A percentile compares a stretch with the other conserved stretches of the same genome.
Conservation (phyloP, 35 echinoderm and acorn worm genomes). For the Diadema setosum region DNA sequence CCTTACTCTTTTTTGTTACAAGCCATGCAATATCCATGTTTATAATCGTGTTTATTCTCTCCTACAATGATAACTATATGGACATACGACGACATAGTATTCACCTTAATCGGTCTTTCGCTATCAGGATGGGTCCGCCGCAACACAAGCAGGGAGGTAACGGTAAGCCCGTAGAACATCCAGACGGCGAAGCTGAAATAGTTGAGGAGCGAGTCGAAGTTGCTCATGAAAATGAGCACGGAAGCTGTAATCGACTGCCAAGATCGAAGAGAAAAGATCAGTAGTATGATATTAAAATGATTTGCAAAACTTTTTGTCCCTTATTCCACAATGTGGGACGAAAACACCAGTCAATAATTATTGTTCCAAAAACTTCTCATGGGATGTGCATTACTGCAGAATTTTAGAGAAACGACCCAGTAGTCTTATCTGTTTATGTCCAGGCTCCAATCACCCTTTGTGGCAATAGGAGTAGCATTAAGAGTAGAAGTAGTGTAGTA, state of each 20-base stretch:
- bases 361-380: too few species aligned
- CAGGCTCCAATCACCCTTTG: too few species aligned
- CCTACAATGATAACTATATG: neutral
- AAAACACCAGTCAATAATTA: too few species aligned
- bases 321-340: neutral
- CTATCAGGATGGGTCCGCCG: constrained; percentile 49
- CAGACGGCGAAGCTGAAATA: constrained; percentile 92
- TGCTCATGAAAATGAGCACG: constrained; percentile 18
- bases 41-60: neutral
- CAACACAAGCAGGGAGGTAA: constrained; percentile 52
- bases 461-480: too few species aligned
- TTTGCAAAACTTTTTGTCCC: too few species aligned
- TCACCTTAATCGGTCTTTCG: constrained; percentile 84
- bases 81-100: neutral
- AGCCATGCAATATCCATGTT: neutral
- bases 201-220: constrained; percentile 84
- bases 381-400: too few species aligned
- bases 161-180: constrained; percentile 82
- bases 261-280: neutral
- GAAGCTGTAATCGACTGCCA: neutral
- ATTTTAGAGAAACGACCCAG: too few species aligned
- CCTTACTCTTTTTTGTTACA: neutral
- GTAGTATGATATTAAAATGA: neutral
- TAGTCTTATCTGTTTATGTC: too few species aligned
- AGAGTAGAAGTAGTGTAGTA: too few species aligned